Evolutionary conservation across 1,140 invertebrate genomes (phyloP), one percentile per base, ranked within the genome.

Genomic region (Nephila pilipes): DNA sequence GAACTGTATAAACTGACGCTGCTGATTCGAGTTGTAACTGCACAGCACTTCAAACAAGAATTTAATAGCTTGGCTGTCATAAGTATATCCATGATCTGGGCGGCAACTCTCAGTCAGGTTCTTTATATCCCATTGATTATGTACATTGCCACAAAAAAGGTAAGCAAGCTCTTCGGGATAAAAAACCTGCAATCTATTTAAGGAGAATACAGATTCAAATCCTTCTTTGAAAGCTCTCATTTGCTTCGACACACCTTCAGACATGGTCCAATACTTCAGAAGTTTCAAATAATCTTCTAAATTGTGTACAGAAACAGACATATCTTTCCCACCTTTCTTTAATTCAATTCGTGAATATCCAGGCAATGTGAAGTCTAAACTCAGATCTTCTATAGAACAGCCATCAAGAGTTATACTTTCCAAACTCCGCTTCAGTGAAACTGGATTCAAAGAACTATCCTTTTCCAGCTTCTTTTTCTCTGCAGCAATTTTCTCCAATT

Each of bases 171-270:
- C 93, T 25, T 93, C 87, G 20, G 93, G 87, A 60, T 93, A 93
- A 69, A 93, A 93, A 65, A 93, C 87, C 60, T 93, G 57, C 14
- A 93, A 18, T 20, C 79, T 58, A 16, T 58, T 87, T 46, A 93
- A 22, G 58, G 98, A 98, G 95, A 99, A 99, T 75, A 99, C 98
- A 63, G 98, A 97, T 96, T 99, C 98, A 95, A 99, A 99, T 83
- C 99, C 99, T 97, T 99, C 98, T 88, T 98, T 96, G 94, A 99
- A 97, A 20, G 99, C 97, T 95, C 99, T 99, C 97, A 99, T 99
- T 96, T 99, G 99, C 91, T 98, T 96, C 65, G 97, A 97, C 0
- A 99, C 98, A 94, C 99, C 98, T 96, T 99, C 98, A 65, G 97
- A 96, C n/a, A 99, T 96, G 94, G 97, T 97, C 98, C 98, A 99